Conservation (phyloP, 2,888 invertebrate species). For the Omphaloscelis lunosa region DNA sequence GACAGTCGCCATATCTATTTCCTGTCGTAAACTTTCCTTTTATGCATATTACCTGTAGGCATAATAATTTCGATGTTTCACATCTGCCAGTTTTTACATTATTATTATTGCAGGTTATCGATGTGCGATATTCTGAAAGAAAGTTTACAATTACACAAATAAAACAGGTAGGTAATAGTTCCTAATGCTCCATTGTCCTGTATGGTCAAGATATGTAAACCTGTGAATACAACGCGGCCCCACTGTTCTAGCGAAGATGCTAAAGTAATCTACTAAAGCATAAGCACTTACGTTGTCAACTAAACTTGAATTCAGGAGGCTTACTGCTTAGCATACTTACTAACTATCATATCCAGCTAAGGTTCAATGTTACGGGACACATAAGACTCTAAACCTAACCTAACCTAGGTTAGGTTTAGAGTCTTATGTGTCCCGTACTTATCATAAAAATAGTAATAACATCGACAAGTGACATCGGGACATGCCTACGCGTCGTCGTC, state of each 20-base stretch:
- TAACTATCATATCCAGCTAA: neutral
- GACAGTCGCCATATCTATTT: no score
- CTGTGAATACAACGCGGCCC: neutral
- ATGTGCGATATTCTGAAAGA: neutral
- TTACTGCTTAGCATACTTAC: neutral
- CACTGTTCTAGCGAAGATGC: neutral
- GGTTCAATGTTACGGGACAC: neutral
- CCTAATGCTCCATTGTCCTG: neutral
- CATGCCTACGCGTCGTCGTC: constrained; percentile 22
- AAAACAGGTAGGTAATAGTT: neutral
- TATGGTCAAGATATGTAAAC: neutral
- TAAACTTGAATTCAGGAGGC: neutral
- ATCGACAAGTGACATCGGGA: constrained; percentile 24
- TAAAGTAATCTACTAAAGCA: neutral
- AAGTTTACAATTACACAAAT: neutral
- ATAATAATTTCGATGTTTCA: no score
- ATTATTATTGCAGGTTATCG: constrained; percentile 55
- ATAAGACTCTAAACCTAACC: no score
- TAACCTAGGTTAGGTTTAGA: no score
- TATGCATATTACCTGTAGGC: no score
- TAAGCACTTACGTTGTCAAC: neutral
- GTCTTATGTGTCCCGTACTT: no score
- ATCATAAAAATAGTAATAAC: no score
- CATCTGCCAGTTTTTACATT: no score
- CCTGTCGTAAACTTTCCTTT: no score